phyloP scores from a whole-genome alignment of 2,888 invertebrate genomes.

The Drosophila emarginata region DNA sequence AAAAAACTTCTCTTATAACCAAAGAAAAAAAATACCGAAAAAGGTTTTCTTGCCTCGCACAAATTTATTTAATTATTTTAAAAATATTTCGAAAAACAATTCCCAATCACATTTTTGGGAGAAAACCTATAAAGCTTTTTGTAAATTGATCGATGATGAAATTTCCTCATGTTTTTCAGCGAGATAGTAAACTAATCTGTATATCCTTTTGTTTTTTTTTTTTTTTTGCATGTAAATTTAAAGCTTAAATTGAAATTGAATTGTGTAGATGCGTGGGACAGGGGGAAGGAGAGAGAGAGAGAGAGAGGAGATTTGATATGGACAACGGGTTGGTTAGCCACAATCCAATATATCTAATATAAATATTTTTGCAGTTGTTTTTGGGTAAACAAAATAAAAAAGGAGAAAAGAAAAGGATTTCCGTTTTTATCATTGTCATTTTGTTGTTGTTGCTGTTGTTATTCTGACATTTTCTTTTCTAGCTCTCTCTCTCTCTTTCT shows the following conservation, averaged over 20 bases:
- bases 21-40: too few species aligned
- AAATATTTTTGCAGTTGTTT: slow-evolving; percentile 76
- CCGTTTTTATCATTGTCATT: slow-evolving; percentile 59
- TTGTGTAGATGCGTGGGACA: background rate
- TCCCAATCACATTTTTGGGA: background rate
- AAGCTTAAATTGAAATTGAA: slow-evolving; percentile 7
- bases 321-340: slow-evolving; percentile 22
- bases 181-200: too few species aligned
- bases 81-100: too few species aligned
- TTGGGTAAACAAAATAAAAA: slow-evolving; percentile 8
- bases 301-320: background rate
- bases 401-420: slow-evolving; percentile 57
- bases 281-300: background rate
- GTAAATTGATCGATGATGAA: too few species aligned
- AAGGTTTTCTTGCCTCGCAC: too few species aligned
- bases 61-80: too few species aligned
- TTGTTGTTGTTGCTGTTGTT: slow-evolving; percentile 41
- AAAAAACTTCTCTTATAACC: too few species aligned
- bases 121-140: too few species aligned
- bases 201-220: background rate
- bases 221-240: background rate
- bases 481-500: background rate
- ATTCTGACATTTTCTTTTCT: slow-evolving; percentile 61
- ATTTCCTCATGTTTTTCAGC: too few species aligned
- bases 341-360: slow-evolving; percentile 76